Percentiles rank a stretch among this genome's conserved stretches.
These are phyloP conservation scores for Enteromius thamalakanensis DNA, from an alignment of 2,797 vertebrate genomes.

Conservation along the genomic window DNA sequence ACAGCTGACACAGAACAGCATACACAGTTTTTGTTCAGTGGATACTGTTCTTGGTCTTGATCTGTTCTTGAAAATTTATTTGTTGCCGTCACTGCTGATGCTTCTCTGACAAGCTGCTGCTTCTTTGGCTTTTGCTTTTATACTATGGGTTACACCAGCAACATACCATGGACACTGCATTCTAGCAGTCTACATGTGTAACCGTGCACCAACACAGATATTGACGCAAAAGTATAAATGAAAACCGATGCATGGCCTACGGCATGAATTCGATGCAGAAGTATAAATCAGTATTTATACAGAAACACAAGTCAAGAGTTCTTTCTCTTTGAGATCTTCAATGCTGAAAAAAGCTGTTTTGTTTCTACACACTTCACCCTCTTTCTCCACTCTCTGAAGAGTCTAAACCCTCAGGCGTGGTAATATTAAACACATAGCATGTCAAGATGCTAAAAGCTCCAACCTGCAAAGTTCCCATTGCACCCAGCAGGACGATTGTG, in stretches of 20 bases:
- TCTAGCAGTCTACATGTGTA: neutral
- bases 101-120: too few species aligned
- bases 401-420: neutral
- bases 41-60: too few species aligned
- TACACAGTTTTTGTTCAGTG: too few species aligned
- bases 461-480: constrained; percentile 27
- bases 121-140: too few species aligned
- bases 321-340: neutral
- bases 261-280: too few species aligned
- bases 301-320: neutral
- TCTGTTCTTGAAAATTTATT: too few species aligned
- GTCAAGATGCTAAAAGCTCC: constrained; percentile 36
- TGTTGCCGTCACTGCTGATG: too few species aligned
- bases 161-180: too few species aligned
- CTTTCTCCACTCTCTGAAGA: neutral
- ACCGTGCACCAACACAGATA: too few species aligned
- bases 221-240: too few species aligned
- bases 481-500: constrained; percentile 20
- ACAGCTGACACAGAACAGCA: too few species aligned
- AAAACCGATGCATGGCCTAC: too few species aligned
- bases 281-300: neutral
- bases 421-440: constrained; percentile 41
- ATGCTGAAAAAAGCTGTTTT: neutral
- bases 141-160: neutral
- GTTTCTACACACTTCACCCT: neutral